Evolutionary conservation across 2,113 vertebrate species (phyloP), one percentile per base, ranked within the genome.

Genomic region (Romanogobio albipinnatus): DNA sequence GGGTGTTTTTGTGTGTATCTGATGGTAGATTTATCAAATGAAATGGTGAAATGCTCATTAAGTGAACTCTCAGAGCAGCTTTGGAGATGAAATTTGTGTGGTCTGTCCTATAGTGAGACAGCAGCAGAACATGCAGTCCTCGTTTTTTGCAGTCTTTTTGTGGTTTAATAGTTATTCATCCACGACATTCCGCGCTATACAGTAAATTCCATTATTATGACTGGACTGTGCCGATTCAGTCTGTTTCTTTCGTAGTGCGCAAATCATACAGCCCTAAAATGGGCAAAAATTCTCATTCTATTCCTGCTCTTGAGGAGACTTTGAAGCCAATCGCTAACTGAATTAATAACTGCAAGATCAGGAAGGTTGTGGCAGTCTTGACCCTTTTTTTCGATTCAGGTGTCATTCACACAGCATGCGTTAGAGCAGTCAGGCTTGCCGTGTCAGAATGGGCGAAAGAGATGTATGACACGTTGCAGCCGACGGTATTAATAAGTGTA

Each of bases 331-430:
- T 81, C 59, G 29, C 39, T 26, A 33, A 49, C 59, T 49, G 14
- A 49, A 66, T 81, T 66, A 13, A 59, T 51, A 62, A 66, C 59
- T 13, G 26, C 62, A 66, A 24, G 39, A 49, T 81, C 59, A 81
- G 15, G 56, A 14, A 79, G 76, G n/a, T 79, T 62, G 7, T 81
- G 43, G 9, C 43, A 33, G 61, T 81, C n/a, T 74, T 82, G 79
- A 82, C 85, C 71, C 3, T 82, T 82, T 86, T 76, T 76, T 45
- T 9, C 10, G 62, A 66, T 86, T 53, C n/a, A 39, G 45, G 59
- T 56, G 59, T 82, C 80, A 77, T 39, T 86, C 85, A 66, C 22
- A 66, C 22, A n/a, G n/a, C 9, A 9, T 9, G 11, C 10, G 47
- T 47, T 13, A 26, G 58, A 62, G 66, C 39, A 74, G 47, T 43